Percentiles rank a stretch among this genome's conserved stretches.
Evolutionary conservation across 2,888 invertebrate genomes (phyloP).

Genomic region (Achlya flavicornis): DNA sequence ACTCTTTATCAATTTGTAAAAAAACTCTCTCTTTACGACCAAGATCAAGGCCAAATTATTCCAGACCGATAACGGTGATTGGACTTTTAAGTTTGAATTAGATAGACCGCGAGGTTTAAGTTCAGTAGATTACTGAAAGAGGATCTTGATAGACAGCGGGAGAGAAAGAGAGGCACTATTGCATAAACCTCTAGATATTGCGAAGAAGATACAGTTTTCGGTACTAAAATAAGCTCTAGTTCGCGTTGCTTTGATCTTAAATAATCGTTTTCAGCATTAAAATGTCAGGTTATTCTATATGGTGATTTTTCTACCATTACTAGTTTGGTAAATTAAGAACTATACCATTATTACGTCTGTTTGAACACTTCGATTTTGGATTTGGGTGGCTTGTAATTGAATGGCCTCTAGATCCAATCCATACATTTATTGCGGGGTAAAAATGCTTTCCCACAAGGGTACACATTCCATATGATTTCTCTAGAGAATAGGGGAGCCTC

Average conservation of each 20-base stretch:
- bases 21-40: not conserved
- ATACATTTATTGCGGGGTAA: not conserved
- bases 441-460: not conserved
- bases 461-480: slow-evolving; percentile 7
- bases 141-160: no score
- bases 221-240: no score
- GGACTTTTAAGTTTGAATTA: not conserved
- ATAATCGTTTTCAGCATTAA: no score
- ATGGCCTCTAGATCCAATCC: not conserved
- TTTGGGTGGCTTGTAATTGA: not conserved
- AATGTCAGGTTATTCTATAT: no score
- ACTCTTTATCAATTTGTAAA: no score
- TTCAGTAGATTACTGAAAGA: no score
- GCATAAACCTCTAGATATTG: no score
- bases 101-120: not conserved
- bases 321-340: no score
- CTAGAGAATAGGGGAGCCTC: slow-evolving; percentile 8
- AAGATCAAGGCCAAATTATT: not conserved
- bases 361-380: not conserved
- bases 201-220: no score
- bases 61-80: not conserved
- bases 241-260: no score
- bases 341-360: not conserved
- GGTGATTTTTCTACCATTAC: no score
- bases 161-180: no score